Percentiles rank a stretch among this genome's conserved stretches.
Evolutionary conservation across 2,888 invertebrate species (phyloP).

Genomic region (Doris montereyensis): DNA sequence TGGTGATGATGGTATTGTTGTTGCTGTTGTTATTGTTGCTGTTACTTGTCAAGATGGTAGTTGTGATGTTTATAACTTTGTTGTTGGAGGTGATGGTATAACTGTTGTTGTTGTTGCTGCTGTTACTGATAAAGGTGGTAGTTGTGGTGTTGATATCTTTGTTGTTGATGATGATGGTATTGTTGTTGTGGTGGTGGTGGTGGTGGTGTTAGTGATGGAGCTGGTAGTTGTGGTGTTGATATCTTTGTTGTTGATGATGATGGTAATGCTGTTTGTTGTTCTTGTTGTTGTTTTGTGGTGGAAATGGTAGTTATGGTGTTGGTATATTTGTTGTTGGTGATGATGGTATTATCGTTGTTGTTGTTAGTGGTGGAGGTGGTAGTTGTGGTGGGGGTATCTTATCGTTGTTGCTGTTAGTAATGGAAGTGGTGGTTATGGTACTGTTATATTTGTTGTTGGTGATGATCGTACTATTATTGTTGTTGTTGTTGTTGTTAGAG

Average conservation of each 20-base stretch:
- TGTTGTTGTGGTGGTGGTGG: too few species aligned
- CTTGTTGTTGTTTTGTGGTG: too few species aligned
- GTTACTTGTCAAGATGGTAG: not conserved
- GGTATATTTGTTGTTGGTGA: not conserved
- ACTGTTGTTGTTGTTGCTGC: not conserved
- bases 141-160: not conserved
- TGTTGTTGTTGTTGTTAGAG: not conserved
- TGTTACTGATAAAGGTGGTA: not conserved
- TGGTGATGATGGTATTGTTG: not conserved
- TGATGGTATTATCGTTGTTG: not conserved
- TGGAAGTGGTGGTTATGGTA: not conserved
- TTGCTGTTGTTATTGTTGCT: too few species aligned
- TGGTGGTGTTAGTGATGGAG: not conserved
- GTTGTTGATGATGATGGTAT: not conserved
- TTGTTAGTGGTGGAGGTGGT: too few species aligned
- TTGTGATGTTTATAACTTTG: not conserved
- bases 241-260: not conserved
- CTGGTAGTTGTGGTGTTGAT: not conserved
- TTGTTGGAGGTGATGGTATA: not conserved
- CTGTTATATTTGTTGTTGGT: not conserved
- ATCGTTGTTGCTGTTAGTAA: not conserved
- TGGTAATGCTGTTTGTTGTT: not conserved
- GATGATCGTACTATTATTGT: not conserved
- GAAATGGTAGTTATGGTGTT: not conserved
- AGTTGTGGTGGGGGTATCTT: not conserved